Conservation (phyloP, 2,888 invertebrate genomes). For the Lepetodrilus schrolli region DNA sequence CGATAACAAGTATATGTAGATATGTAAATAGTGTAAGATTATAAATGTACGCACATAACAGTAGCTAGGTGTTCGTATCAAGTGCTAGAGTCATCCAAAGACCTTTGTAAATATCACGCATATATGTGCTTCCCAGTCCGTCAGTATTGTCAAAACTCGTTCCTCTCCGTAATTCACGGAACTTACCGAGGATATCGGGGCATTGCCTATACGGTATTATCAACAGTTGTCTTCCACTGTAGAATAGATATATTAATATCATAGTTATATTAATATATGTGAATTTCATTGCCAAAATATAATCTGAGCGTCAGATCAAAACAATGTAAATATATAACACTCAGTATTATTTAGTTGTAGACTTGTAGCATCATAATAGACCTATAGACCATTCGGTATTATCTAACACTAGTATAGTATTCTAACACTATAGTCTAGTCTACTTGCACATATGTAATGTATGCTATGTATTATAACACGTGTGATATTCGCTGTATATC, state of each 20-base stretch:
- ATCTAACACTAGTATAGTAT: too few species aligned
- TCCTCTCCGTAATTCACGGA: neutral
- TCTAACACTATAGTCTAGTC: too few species aligned
- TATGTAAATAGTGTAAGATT: neutral
- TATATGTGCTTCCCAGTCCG: neutral
- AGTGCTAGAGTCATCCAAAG: slow-evolving; percentile 20
- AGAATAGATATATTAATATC: neutral
- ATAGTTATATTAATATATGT: neutral
- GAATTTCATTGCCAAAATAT: neutral
- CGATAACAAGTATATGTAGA: neutral
- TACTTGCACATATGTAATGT: too few species aligned
- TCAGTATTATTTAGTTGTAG: too few species aligned
- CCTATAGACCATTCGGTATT: too few species aligned
- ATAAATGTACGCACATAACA: neutral
- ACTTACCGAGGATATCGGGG: neutral
- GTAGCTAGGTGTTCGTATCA: neutral
- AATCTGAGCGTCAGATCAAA: slow-evolving; percentile 1
- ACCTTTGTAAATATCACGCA: neutral
- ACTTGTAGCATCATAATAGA: too few species aligned
- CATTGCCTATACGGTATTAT: slow-evolving; percentile 16
- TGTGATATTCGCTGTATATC: too few species aligned
- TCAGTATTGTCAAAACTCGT: neutral
- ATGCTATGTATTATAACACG: too few species aligned
- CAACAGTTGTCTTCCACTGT: neutral
- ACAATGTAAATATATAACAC: neutral